These are phyloP conservation scores for Colletes collaris DNA, from an alignment of 2,888 invertebrate species.

Conservation along the genomic window DNA sequence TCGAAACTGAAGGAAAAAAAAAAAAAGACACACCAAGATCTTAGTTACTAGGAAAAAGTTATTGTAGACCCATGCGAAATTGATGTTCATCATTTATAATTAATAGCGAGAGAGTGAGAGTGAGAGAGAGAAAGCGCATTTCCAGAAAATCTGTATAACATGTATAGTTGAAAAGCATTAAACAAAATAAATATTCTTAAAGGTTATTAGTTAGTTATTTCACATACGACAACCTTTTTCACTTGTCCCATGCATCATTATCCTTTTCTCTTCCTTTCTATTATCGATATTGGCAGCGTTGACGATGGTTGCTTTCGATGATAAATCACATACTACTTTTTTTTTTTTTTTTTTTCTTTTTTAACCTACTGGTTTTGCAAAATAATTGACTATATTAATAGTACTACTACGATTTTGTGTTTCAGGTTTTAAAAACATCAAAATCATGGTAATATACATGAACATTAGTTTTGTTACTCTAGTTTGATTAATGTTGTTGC, in stretches of 20 bases:
- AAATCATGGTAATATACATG: slow-evolving; percentile 81
- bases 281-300: slow-evolving; percentile 58
- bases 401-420: slow-evolving; percentile 81
- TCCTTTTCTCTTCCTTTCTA: slow-evolving; percentile 64
- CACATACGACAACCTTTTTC: slow-evolving; percentile 75
- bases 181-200: slow-evolving; percentile 80
- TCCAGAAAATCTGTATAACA: slow-evolving; percentile 72
- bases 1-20: slow-evolving; percentile 46
- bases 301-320: slow-evolving; percentile 46
- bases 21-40: slow-evolving; percentile 36
- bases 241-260: slow-evolving; percentile 66
- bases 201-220: slow-evolving; percentile 80
- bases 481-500: slow-evolving; percentile 56
- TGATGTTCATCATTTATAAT: slow-evolving; percentile 63
- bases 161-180: slow-evolving; percentile 76
- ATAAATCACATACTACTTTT: slow-evolving; percentile 25
- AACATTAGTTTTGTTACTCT: slow-evolving; percentile 67
- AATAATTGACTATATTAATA: slow-evolving; percentile 66
- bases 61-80: slow-evolving; percentile 64
- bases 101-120: slow-evolving; percentile 68
- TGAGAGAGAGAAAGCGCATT: slow-evolving; percentile 68
- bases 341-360: slow-evolving; percentile 19
- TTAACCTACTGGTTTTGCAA: slow-evolving; percentile 36
- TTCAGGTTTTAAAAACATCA: slow-evolving; percentile 81
- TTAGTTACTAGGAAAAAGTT: slow-evolving; percentile 52